Base-by-base conservation (phyloP, 2,888 invertebrate species). In the Orchestes rusci region DNA sequence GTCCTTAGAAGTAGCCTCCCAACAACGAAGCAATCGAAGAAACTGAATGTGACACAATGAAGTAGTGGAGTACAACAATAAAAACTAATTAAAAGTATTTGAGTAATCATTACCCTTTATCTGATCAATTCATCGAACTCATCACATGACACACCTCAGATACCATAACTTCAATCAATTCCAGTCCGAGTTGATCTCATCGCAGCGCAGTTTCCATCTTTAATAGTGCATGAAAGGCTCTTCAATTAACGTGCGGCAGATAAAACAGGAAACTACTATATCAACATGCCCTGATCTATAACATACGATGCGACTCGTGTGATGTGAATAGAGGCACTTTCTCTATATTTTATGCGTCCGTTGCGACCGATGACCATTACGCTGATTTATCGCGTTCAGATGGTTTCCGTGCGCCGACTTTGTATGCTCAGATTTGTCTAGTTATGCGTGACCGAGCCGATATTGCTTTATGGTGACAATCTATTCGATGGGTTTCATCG, bases 301-400 rank as follows among this genome's bases (percentile, higher is more conserved):
- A 61, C 59, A 57, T 58, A 59, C 54, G 59, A 60, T 57, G 59
- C 56, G 55, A 58, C 58, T 53, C n/a, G n/a, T 59, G 42, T 58
- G 58, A 60, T 59, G 59, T 59, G 63, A 65, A 64, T 63, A 57
- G 64, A 63, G 60, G 60, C 60, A 65, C 65, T 65, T 65, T 65
- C 65, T 64, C 64, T 54, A 50, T 58, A 56, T 49, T 49, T 49
- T 49, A 49, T 49, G 45, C 45, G 42, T 49, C 45, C 49, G 49
- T 28, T 45, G 29, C 42, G 35, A 31, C 41, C 49, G 45, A 49
- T 49, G 45, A 45, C 49, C 45, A 49, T 45, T 45, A 49, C 45
- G n/a, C 42, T 39, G 49, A 49, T 49, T 45, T 49, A 49, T 44
- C 31, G 31, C 40, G 28, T 40, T 40, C 36, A 48, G 37, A 48